Evolutionary conservation across 2,113 vertebrate species (phyloP).

Genomic region (Scomber japonicus): DNA sequence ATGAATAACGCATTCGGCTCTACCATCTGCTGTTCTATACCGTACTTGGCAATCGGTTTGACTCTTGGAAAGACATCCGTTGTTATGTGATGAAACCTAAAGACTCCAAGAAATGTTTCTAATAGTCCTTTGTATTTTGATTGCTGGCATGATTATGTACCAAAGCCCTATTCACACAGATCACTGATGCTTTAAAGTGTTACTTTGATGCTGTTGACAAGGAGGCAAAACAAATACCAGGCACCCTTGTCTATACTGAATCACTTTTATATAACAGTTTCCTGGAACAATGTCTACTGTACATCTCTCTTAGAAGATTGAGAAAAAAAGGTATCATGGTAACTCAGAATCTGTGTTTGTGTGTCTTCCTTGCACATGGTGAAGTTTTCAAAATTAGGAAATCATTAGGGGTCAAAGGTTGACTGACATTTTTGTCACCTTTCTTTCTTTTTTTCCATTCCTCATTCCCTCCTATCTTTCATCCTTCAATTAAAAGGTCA

Average conservation of each 20-base stretch:
- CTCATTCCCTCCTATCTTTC: slow-evolving; percentile 16
- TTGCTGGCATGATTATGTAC: neutral
- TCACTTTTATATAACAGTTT: neutral
- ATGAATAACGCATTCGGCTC: slow-evolving; percentile 29
- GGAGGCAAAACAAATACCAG: neutral
- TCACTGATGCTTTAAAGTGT: slow-evolving; percentile 5
- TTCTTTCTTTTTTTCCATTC: slow-evolving; percentile 25
- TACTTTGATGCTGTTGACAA: neutral
- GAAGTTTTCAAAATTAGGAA: slow-evolving; percentile 12
- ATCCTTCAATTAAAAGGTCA: slow-evolving; percentile 9
- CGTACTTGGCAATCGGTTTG: slow-evolving; percentile 19
- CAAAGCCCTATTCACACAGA: neutral
- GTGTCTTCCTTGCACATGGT: neutral
- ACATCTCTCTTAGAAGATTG: no score
- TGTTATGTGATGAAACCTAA: slow-evolving; percentile 19
- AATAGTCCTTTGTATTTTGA: slow-evolving; percentile 35
- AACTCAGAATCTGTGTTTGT: neutral
- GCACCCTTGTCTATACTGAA: neutral
- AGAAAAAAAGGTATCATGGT: neutral
- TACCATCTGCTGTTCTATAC: slow-evolving; percentile 14
- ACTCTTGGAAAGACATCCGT: neutral
- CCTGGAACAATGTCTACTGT: neutral
- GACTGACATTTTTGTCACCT: slow-evolving; percentile 3
- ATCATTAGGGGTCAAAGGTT: slow-evolving; percentile 23
- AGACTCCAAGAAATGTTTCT: slow-evolving; percentile 1